Conservation (phyloP, 2,113 vertebrate genomes). For the Nerophis lumbriciformis region DNA sequence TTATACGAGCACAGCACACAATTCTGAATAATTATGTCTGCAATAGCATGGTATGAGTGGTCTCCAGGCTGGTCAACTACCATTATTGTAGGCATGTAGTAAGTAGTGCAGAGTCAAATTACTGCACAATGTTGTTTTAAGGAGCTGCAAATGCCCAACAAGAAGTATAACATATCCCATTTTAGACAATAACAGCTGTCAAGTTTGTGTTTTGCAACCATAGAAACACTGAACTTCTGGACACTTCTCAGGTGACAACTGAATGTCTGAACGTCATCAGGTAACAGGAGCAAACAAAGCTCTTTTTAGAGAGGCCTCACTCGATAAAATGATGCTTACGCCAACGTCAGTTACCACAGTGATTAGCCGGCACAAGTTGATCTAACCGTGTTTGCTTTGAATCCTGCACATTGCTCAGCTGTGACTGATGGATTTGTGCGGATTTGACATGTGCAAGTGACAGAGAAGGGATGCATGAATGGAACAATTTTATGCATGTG, state of each 20-base stretch:
- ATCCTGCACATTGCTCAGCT: constrained; percentile 44
- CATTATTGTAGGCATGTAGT: too few relatives aligned
- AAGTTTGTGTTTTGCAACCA: neutral
- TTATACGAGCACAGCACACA: too few relatives aligned
- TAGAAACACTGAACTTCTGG: neutral
- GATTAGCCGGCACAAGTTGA: constrained; percentile 32
- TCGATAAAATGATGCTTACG: constrained; percentile 18
- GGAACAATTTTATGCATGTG: constrained; percentile 39
- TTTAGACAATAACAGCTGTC: too few relatives aligned
- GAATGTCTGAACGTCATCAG: constrained; percentile 1
- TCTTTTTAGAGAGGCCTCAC: neutral
- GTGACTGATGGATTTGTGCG: constrained; percentile 47
- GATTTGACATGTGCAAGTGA: constrained; percentile 45
- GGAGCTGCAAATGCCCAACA: too few relatives aligned
- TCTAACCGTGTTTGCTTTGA: constrained; percentile 47
- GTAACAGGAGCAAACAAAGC: constrained; percentile 24
- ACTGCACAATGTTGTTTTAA: too few relatives aligned
- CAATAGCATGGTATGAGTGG: too few relatives aligned
- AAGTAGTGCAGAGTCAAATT: too few relatives aligned
- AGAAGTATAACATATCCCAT: too few relatives aligned
- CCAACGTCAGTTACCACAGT: constrained; percentile 38
- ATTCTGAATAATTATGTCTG: too few relatives aligned
- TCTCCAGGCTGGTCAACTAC: too few relatives aligned
- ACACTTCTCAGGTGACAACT: neutral
- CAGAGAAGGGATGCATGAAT: constrained; percentile 42